A percentile compares a stretch with the other conserved stretches of the same genome.
phyloP scores from a whole-genome alignment of 2,888 invertebrate genomes.

The Lucinisca nassula region DNA sequence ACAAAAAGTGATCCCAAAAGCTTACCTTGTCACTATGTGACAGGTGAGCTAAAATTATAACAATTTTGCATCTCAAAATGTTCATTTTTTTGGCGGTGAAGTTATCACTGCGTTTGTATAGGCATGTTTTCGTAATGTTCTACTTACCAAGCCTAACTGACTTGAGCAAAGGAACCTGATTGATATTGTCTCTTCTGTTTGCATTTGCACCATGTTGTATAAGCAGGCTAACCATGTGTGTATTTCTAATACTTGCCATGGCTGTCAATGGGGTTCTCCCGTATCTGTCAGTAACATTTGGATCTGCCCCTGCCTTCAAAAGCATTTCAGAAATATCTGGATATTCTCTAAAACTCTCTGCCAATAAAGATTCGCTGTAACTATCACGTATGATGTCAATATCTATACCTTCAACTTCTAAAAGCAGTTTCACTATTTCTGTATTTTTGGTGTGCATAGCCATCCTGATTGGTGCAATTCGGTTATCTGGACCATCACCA shows the following conservation, averaged over 20 bases:
- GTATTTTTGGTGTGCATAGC: conserved; percentile 65
- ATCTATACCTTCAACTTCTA: conserved; percentile 47
- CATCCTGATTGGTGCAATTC: conserved; percentile 62
- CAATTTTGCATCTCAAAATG: too few species aligned
- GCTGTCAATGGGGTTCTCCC: conserved; percentile 70
- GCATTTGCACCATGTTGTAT: conserved; percentile 71
- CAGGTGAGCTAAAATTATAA: too few species aligned
- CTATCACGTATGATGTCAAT: conserved; percentile 52
- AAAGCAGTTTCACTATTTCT: conserved; percentile 58
- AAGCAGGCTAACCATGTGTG: conserved; percentile 60
- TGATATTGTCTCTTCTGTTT: conserved; percentile 46
- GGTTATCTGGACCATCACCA: conserved; percentile 31
- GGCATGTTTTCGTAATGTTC: too few species aligned
- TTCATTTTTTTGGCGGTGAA: too few species aligned
- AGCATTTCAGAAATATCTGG: conserved; percentile 56
- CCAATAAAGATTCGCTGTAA: conserved; percentile 64
- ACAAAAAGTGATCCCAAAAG: too few species aligned
- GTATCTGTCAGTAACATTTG: conserved; percentile 56
- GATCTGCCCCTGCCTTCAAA: conserved; percentile 74
- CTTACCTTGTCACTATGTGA: too few species aligned
- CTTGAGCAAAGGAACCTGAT: background rate
- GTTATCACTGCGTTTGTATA: too few species aligned
- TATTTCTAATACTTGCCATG: conserved; percentile 55
- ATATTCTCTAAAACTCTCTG: conserved; percentile 63
- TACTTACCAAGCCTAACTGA: background rate